Evolutionary conservation across 1,140 invertebrate genomes (phyloP).

Genomic region (Nilaparvata lugens): DNA sequence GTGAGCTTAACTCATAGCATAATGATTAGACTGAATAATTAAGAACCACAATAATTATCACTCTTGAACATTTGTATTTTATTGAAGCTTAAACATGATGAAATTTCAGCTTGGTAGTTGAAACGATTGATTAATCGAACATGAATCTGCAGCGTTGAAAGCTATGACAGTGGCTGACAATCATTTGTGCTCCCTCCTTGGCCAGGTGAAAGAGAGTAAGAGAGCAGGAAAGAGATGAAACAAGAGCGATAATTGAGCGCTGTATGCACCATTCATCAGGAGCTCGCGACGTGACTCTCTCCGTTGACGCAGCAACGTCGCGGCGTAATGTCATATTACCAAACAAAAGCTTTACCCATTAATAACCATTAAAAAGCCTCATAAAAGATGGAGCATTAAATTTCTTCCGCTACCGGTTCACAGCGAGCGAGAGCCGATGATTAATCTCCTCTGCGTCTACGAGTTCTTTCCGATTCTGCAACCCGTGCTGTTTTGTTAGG

Average conservation of each 20-base stretch:
- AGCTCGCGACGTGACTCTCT: neutral
- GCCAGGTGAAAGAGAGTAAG: too few species aligned
- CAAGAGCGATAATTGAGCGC: neutral
- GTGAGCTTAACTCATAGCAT: too few species aligned
- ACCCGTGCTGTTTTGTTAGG: too few species aligned
- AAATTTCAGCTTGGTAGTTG: too few species aligned
- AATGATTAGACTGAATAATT: too few species aligned
- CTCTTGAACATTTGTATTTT: too few species aligned
- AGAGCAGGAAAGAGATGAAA: neutral
- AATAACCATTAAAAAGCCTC: slow-evolving; percentile 6
- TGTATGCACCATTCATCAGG: neutral
- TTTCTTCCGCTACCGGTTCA: slow-evolving; percentile 3
- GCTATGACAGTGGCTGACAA: too few species aligned
- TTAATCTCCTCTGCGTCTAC: neutral
- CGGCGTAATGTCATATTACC: neutral
- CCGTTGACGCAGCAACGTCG: neutral
- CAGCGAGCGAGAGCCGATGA: neutral
- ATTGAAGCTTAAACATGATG: too few species aligned
- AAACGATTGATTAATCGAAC: too few species aligned
- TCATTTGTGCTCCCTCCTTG: too few species aligned
- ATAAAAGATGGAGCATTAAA: slow-evolving; percentile 5
- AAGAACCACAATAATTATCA: too few species aligned
- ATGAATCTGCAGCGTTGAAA: too few species aligned
- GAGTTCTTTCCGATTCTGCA: neutral
- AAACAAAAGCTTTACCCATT: neutral